Evolutionary conservation across 2,888 invertebrate genomes (phyloP), one percentile per base, ranked within the genome.

Genomic region (Ganaspis brasiliensis): DNA sequence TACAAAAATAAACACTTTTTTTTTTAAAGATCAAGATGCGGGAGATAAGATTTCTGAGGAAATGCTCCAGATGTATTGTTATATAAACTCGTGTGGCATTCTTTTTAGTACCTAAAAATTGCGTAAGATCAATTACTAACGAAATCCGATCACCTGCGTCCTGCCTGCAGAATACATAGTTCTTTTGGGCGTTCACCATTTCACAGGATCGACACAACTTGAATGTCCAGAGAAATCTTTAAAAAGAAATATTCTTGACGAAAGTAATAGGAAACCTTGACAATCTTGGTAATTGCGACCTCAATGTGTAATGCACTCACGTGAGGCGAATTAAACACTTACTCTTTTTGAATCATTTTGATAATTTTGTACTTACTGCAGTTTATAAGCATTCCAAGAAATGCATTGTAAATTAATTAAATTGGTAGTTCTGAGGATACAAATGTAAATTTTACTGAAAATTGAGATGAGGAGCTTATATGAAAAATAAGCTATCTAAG

Each of bases 101-200:
- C 72, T 72, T 77, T 73, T 59, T 16, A 78, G 72, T 78, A 72
- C 75, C 75, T 55, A 71, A 67, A 10, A 56, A 71, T 87, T 87
- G 75, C 80, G 83, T 78, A 86, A 87, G 72, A 8, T 40, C 71
- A 77, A 56, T 81, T 78, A 77, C 80, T 76, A 79, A 74, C 79
- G 83, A 85, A 84, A 86, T 79, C 80, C 79, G 78, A 85, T 84
- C 85, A 78, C 24, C 73, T 52, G 75, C 67, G 59, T 70, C 52
- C 40, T 52, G 52, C 24, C 52, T 55, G 73, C 24, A 37, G 57
- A n/a, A 78, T 77, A 31, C 31, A 31, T 31, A 31, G 31, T 31
- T 56, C 72, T 56, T 61, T n/a, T 19, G n/a, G 59, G 21, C 40
- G 12, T 67, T 67, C 67, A 40, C 67, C 67, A 67, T 19, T 14